These are phyloP conservation scores for Neosilurus hyrtlii DNA, from an alignment of 2,797 vertebrate genomes.

Conservation along the genomic window DNA sequence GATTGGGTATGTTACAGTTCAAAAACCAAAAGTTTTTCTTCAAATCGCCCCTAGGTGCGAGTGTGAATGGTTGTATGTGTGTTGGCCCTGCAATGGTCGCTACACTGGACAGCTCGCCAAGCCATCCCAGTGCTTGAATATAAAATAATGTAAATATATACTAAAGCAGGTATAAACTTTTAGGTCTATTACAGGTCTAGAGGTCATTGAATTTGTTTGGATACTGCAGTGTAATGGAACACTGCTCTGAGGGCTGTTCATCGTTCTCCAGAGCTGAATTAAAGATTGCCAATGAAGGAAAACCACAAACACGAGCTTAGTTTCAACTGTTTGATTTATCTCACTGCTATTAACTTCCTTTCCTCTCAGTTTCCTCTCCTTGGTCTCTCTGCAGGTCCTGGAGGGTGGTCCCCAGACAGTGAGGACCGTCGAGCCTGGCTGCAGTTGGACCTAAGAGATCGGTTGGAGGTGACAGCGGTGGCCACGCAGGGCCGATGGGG, in stretches of 20 bases:
- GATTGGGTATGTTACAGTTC: no score
- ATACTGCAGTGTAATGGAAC: slow-evolving; percentile 30
- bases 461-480: slow-evolving; percentile 76
- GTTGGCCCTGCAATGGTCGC: no score
- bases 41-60: no score
- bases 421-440: slow-evolving; percentile 78
- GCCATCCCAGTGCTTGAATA: no score
- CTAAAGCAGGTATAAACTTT: not conserved
- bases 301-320: slow-evolving; percentile 11
- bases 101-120: no score
- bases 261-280: slow-evolving; percentile 31
- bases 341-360: not conserved
- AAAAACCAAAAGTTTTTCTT: no score
- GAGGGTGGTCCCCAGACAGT: slow-evolving; percentile 78
- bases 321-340: not conserved
- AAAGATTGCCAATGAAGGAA: slow-evolving; percentile 21
- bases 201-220: slow-evolving; percentile 5
- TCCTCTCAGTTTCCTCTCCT: not conserved
- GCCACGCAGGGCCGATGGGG: slow-evolving; percentile 80
- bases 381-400: slow-evolving; percentile 67
- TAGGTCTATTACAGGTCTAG: not conserved
- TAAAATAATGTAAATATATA: not conserved
- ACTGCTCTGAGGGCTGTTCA: slow-evolving; percentile 24
- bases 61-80: no score
- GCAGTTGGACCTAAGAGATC: slow-evolving; percentile 79